phyloP scores from a whole-genome alignment of 2,888 invertebrate species.

The Callimorpha dominula region DNA sequence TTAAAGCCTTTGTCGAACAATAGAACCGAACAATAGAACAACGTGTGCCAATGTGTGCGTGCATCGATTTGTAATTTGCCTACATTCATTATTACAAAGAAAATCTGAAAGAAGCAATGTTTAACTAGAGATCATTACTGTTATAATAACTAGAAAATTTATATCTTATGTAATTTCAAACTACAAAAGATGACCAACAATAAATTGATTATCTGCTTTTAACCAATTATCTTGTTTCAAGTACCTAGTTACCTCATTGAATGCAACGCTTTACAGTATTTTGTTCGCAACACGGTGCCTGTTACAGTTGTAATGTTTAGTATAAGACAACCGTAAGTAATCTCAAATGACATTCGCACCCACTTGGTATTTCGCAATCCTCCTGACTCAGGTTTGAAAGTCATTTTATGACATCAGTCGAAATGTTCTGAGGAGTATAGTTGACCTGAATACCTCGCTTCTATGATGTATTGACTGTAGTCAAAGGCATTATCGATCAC shows the following conservation, averaged over 20 bases:
- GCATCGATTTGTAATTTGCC: neutral
- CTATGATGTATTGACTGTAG: neutral
- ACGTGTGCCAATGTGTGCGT: neutral
- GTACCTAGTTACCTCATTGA: neutral
- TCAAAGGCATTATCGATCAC: neutral
- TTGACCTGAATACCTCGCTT: constrained; percentile 10
- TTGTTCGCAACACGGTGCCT: neutral
- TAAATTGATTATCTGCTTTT: neutral
- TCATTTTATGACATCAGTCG: constrained; percentile 21
- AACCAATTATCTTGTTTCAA: neutral
- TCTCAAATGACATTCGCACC: constrained; percentile 35
- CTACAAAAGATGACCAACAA: neutral
- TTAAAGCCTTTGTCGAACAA: neutral
- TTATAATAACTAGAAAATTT: neutral
- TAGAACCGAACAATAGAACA: neutral
- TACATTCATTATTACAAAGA: neutral
- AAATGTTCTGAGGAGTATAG: constrained; percentile 12
- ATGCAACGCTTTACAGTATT: neutral
- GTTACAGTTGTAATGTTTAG: neutral
- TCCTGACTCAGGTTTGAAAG: constrained; percentile 48
- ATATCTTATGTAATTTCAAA: neutral
- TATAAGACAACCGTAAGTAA: constrained; percentile 19
- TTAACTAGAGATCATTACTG: neutral
- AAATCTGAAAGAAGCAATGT: no score
- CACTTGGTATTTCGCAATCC: constrained; percentile 39